These are phyloP conservation scores for Cryptosula pallasiana DNA, from an alignment of 2,888 invertebrate species.

Conservation along the genomic window DNA sequence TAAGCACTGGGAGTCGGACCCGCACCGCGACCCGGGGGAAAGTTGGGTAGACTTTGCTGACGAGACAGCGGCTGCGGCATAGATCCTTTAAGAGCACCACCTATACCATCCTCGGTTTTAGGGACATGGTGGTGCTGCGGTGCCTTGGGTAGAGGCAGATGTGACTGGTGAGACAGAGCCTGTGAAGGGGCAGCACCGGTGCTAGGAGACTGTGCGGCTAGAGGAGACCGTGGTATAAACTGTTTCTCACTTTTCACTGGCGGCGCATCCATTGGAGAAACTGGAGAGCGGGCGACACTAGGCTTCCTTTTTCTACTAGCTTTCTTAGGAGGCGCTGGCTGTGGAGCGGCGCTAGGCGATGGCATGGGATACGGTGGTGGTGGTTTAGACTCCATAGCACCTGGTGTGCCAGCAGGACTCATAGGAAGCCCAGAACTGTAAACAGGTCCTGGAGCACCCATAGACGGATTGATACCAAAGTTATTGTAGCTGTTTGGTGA, in stretches of 20 bases:
- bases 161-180: too few species aligned
- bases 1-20: background rate
- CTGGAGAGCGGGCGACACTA: background rate
- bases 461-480: conserved; percentile 7
- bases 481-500: background rate
- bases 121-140: background rate
- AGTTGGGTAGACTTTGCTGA: background rate
- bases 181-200: background rate
- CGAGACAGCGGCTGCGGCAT: background rate
- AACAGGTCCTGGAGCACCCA: background rate
- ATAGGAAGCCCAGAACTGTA: background rate
- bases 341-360: background rate
- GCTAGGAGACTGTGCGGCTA: background rate
- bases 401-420: background rate
- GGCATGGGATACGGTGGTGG: conserved; percentile 19
- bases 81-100: background rate
- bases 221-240: conserved; percentile 4
- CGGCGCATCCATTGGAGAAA: background rate
- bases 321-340: conserved; percentile 8
- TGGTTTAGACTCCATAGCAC: conserved; percentile 20
- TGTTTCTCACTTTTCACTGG: conserved; percentile 12
- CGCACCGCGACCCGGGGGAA: background rate
- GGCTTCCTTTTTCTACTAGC: conserved; percentile 10
- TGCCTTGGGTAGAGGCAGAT: background rate
- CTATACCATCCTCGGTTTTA: background rate